Evolutionary conservation across 2,113 vertebrate genomes (phyloP), one percentile per base, ranked within the genome.

Genomic region (Osmerus eperlanus): DNA sequence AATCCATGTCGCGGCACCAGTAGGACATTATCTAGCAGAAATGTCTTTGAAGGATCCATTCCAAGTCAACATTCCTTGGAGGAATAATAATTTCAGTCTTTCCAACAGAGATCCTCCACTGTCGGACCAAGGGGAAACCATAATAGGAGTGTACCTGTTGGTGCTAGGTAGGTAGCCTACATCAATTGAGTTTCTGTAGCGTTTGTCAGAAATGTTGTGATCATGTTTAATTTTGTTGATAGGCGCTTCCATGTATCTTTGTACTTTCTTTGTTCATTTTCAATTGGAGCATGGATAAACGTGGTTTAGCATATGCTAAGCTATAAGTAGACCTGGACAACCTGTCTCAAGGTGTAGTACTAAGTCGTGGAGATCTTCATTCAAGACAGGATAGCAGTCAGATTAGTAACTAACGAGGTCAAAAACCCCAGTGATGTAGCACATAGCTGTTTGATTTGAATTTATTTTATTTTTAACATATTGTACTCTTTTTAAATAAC

Each of bases 71-170:
- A 90, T 86, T 55, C 83, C 81, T 11, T 89, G 91, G 90, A 84
- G 83, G 80, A 90, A 91, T 81, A 91, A 92, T 75, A 92, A 88
- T 71, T 70, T 85, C 68, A 86, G 69, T 13, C 81, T 88, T 66
- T 80, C 82, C 65, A 87, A 86, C 74, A 87, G 84, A 72, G 84
- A 92, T 21, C 70, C 80, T 64, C 78, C 88, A 67, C 19, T 86
- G 36, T 87, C 88, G 29, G 82, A 93, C 67, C 87, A 92, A 86
- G 89, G 84, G 70, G 89, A 90, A 73, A 90, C 89, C 18, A 79
- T 89, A 56, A 87, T 90, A 83, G 91, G 88, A 69, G 83, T 89
- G 76, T 91, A 87, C 79, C 86, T 91, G 5, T 80, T 94, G 76
- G 79, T 83, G 65, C 76, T 90, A 41, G 89, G 89, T 90, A 84